A percentile compares a stretch with the other conserved stretches of the same genome.
Evolutionary conservation across 2,888 invertebrate species (phyloP).

Genomic region (Platycheirus rosarum): DNA sequence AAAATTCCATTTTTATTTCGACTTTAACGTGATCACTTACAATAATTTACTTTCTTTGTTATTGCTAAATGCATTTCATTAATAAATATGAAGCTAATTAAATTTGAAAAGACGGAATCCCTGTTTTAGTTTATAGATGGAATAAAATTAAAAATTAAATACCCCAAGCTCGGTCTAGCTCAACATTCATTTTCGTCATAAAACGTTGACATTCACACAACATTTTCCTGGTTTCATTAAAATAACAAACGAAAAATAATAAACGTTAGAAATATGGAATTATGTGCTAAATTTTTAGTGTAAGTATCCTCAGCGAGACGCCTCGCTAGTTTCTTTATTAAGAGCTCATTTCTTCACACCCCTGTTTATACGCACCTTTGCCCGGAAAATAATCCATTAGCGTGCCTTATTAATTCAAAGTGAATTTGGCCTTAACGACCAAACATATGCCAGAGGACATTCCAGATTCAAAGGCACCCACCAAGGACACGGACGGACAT

Average conservation of each 20-base stretch:
- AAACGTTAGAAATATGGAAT: slow-evolving; percentile 66
- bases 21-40: too few species aligned
- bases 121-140: too few species aligned
- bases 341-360: slow-evolving; percentile 41
- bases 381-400: slow-evolving; percentile 44
- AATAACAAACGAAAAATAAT: slow-evolving; percentile 58
- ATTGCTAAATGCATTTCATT: too few species aligned
- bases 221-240: slow-evolving; percentile 50
- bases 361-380: slow-evolving; percentile 21
- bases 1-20: too few species aligned
- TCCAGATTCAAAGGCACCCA: neutral
- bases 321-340: slow-evolving; percentile 46
- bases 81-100: too few species aligned
- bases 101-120: too few species aligned
- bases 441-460: slow-evolving; percentile 22
- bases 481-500: slow-evolving; percentile 51
- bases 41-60: too few species aligned
- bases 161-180: neutral
- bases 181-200: slow-evolving; percentile 8
- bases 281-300: slow-evolving; percentile 69
- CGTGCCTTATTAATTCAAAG: slow-evolving; percentile 72
- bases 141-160: neutral
- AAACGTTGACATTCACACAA: slow-evolving; percentile 13
- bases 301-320: slow-evolving; percentile 26
- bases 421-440: slow-evolving; percentile 57